These are phyloP conservation scores for Phymatocera aterrima DNA, from an alignment of 2,888 invertebrate species.

Conservation along the genomic window DNA sequence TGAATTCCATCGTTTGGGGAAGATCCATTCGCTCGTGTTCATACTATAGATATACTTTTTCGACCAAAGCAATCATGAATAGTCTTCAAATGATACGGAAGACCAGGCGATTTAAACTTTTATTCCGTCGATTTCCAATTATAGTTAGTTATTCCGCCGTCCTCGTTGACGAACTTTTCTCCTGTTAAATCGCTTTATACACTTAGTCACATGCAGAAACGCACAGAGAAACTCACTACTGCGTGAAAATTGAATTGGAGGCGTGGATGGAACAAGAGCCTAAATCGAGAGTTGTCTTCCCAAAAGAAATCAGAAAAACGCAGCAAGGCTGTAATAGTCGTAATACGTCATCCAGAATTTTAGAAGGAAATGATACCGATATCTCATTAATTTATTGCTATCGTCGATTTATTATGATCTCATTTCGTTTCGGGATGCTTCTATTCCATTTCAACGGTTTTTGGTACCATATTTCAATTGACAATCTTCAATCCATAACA, in stretches of 20 bases:
- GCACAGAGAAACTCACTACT: neutral
- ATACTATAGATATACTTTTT: neutral
- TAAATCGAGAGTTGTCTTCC: too few relatives aligned
- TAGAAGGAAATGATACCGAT: too few relatives aligned
- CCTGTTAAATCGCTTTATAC: neutral
- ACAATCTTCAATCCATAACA: too few relatives aligned
- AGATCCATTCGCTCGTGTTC: neutral
- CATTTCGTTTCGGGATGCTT: too few relatives aligned
- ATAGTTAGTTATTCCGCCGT: constrained; percentile 2
- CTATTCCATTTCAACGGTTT: too few relatives aligned
- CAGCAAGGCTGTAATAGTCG: too few relatives aligned
- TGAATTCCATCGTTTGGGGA: constrained; percentile 7
- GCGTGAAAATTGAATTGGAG: neutral
- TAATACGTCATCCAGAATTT: too few relatives aligned
- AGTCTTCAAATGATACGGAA: constrained; percentile 1
- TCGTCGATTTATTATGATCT: too few relatives aligned
- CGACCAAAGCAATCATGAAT: neutral
- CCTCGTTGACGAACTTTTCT: constrained; percentile 4
- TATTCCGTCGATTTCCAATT: neutral
- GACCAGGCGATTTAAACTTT: constrained; percentile 1
- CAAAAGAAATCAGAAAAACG: too few relatives aligned
- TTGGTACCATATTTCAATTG: too few relatives aligned
- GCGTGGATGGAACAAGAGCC: too few relatives aligned
- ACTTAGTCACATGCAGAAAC: neutral
- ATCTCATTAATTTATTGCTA: too few relatives aligned